These are phyloP conservation scores for Symphodus melops DNA, from an alignment of 2,113 vertebrate genomes.

Conservation along the genomic window DNA sequence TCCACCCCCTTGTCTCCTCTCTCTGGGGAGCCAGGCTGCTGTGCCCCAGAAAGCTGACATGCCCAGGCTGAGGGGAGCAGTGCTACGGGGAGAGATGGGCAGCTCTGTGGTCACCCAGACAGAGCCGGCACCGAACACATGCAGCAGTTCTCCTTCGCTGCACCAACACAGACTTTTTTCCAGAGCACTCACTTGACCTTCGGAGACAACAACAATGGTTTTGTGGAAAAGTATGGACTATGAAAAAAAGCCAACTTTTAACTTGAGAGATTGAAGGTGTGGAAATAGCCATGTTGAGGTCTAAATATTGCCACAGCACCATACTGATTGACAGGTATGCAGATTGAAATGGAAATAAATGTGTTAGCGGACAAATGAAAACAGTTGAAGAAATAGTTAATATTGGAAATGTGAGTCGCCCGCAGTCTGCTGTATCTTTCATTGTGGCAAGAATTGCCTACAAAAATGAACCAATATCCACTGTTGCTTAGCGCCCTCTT, in stretches of 20 bases:
- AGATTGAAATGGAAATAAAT: neutral
- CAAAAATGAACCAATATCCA: neutral
- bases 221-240: neutral
- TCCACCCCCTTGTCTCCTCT: constrained; percentile 45
- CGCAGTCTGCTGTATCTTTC: too few species aligned
- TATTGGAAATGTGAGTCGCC: too few species aligned
- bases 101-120: constrained; percentile 54
- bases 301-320: neutral
- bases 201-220: constrained; percentile 7
- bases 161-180: constrained; percentile 36
- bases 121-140: constrained; percentile 52
- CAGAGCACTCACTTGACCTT: constrained; percentile 49
- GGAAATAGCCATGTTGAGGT: neutral
- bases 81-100: constrained; percentile 42
- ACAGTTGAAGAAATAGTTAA: too few species aligned
- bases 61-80: constrained; percentile 57
- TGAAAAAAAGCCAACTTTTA: constrained; percentile 27
- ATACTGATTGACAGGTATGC: neutral
- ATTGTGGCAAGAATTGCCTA: too few species aligned
- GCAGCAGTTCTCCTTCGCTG: constrained; percentile 48
- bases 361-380: too few species aligned
- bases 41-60: constrained; percentile 79
- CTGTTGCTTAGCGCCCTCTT: neutral
- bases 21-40: constrained; percentile 61
- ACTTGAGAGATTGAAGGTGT: neutral